A percentile compares a stretch with the other conserved stretches of the same genome.
These are phyloP conservation scores for Leucopsar rothschildi DNA, from an alignment of 2,113 vertebrate genomes.

Conservation along the genomic window DNA sequence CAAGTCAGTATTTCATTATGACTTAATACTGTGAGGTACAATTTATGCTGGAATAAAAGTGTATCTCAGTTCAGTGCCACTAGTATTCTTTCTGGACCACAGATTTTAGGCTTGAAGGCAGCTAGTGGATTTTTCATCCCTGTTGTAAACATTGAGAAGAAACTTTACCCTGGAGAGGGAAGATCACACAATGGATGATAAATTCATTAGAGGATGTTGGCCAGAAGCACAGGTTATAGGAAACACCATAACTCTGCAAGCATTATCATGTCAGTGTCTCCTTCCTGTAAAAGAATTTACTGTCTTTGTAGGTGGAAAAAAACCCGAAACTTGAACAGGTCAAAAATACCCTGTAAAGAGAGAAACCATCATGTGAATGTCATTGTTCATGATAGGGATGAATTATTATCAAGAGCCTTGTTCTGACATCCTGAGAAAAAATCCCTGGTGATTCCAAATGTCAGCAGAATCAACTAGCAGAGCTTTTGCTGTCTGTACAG, in stretches of 20 bases:
- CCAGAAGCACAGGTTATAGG: constrained; percentile 67
- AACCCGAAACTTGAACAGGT: background rate
- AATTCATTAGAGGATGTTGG: constrained; percentile 71
- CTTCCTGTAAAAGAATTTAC: constrained; percentile 7
- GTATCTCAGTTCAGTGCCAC: background rate
- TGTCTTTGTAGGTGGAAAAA: background rate
- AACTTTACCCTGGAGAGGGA: constrained; percentile 61
- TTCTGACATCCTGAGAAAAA: background rate
- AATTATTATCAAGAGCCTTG: constrained; percentile 1
- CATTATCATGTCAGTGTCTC: constrained; percentile 56
- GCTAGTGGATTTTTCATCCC: background rate
- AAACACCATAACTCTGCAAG: constrained; percentile 66
- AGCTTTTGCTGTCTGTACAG: background rate
- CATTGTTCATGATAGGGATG: background rate
- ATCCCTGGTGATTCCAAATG: background rate
- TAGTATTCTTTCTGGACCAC: background rate
- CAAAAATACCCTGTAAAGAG: background rate
- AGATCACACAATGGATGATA: constrained; percentile 68
- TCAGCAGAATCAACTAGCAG: background rate
- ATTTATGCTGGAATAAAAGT: background rate
- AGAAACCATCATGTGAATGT: background rate
- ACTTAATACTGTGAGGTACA: background rate
- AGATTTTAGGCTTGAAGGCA: background rate
- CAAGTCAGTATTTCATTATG: background rate
- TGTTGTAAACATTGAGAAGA: background rate